Evolutionary conservation across 2,797 vertebrate species (phyloP).

Genomic region (Characodon lateralis): DNA sequence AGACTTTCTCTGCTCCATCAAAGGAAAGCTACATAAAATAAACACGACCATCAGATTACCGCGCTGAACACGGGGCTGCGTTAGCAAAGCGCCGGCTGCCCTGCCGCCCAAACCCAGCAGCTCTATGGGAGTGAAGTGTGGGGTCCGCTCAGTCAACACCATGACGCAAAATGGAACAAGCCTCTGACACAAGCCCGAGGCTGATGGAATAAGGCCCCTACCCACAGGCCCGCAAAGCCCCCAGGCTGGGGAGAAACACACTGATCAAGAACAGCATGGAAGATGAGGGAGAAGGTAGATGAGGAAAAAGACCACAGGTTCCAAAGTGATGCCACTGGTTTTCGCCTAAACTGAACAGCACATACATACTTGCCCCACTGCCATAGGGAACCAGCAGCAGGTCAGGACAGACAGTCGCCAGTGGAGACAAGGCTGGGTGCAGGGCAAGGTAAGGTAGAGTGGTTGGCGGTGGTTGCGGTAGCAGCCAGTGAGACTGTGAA

Average conservation of each 20-base stretch:
- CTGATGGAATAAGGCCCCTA: constrained; percentile 85
- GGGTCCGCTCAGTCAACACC: constrained; percentile 87
- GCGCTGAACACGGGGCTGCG: constrained; percentile 81
- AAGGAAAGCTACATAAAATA: constrained; percentile 87
- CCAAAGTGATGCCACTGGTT: constrained; percentile 55
- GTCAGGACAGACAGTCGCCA: constrained; percentile 69
- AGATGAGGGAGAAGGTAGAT: constrained; percentile 63
- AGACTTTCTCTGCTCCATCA: constrained; percentile 86
- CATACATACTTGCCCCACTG: constrained; percentile 44
- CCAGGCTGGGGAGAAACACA: constrained; percentile 69
- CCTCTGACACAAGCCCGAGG: constrained; percentile 84
- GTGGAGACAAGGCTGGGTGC: constrained; percentile 52
- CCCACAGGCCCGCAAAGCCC: constrained; percentile 80
- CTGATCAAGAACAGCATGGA: constrained; percentile 58
- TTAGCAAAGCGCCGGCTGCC: constrained; percentile 71
- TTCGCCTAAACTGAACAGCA: constrained; percentile 48
- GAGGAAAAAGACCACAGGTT: constrained; percentile 59
- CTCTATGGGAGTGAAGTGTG: constrained; percentile 85
- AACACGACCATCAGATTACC: constrained; percentile 87
- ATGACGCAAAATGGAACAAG: constrained; percentile 90
- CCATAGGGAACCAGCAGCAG: constrained; percentile 31
- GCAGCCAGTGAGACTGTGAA: constrained; percentile 73
- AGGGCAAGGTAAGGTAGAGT: constrained; percentile 64
- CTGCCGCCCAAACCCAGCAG: constrained; percentile 72
- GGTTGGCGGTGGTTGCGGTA: constrained; percentile 70